phyloP scores from a whole-genome alignment of 2,888 invertebrate species.

The Trichopoda pennipes region DNA sequence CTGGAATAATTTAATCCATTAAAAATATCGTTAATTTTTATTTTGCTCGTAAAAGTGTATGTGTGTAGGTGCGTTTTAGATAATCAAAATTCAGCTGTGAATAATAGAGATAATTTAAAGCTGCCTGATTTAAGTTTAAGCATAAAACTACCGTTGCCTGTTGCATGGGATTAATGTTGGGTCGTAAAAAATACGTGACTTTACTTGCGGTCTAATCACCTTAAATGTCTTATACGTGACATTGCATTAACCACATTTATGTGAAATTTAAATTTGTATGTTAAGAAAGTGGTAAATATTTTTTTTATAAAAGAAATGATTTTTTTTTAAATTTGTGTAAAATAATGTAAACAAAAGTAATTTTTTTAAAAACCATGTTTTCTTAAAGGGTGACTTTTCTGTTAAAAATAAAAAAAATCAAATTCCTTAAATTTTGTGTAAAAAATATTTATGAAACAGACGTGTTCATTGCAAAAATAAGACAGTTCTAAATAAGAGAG shows the following conservation, averaged over 20 bases:
- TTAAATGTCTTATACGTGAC: neutral
- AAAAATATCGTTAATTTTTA: conserved; percentile 50
- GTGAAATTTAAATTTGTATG: neutral
- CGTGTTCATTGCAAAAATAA: too few species aligned
- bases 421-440: too few species aligned
- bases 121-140: conserved; percentile 4
- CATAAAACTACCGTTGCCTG: conserved; percentile 20
- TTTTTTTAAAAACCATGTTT: too few species aligned
- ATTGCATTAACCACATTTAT: neutral
- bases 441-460: too few species aligned
- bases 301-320: too few species aligned
- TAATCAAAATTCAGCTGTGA: conserved; percentile 37
- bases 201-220: conserved; percentile 28
- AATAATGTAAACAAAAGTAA: too few species aligned
- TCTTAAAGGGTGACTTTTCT: too few species aligned
- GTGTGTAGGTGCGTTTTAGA: conserved; percentile 14
- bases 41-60: conserved; percentile 16
- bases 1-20: neutral
- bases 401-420: too few species aligned
- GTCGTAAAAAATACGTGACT: conserved; percentile 22
- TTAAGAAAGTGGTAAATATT: too few species aligned
- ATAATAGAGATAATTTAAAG: conserved; percentile 43
- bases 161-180: conserved; percentile 26
- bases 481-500: too few species aligned
- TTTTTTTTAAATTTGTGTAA: too few species aligned